Base-by-base conservation (phyloP, 2,888 invertebrate species). In the Myathropa florea region DNA sequence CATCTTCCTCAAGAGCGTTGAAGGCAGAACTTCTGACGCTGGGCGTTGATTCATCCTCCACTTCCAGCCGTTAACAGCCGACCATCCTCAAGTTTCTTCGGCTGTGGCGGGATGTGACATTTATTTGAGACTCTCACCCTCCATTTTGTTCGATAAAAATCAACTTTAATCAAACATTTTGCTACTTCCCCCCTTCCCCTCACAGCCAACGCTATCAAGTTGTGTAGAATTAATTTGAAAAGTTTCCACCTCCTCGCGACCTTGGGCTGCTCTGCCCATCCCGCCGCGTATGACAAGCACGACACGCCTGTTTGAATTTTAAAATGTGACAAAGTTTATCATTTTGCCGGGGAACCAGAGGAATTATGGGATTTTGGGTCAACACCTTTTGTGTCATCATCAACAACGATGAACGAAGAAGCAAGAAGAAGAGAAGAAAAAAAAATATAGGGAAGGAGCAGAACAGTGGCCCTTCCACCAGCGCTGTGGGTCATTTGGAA, bases 311-410 rank as follows among this genome's bases (percentile, higher is more conserved):
- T 63, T 78, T 77, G 85, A 85, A 82, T 82, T 81, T 85, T 73
- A 81, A 81, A 85, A 82, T 82, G 77, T 85, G 82, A 73, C 82
- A 77, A 81, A 85, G 72, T 82, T 77, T 73, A 77, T 77, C 72
- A 85, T 81, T 82, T 81, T 73, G 73, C 64, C 64, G 21, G 77
- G 46, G 18, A 72, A 81, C 63, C 46, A 30, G n/a, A 73, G 81
- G 85, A 77, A 85, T 85, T 85, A 85, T 82, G 72, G 77, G 77
- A 81, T 85, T 85, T 82, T 64, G 85, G 85, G 85, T 85, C 85
- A 85, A 85, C 85, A 85, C 85, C 82, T 85, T 85, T 85, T 85
- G 82, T 82, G 85, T 77, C 85, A 85, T 85, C 82, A 85, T 85
- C 72, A 85, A 85, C 85, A 85, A 81, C 81, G 77, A 85, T 64